Conservation (phyloP, 2,797 vertebrate genomes). For the Podarcis lilfordi region DNA sequence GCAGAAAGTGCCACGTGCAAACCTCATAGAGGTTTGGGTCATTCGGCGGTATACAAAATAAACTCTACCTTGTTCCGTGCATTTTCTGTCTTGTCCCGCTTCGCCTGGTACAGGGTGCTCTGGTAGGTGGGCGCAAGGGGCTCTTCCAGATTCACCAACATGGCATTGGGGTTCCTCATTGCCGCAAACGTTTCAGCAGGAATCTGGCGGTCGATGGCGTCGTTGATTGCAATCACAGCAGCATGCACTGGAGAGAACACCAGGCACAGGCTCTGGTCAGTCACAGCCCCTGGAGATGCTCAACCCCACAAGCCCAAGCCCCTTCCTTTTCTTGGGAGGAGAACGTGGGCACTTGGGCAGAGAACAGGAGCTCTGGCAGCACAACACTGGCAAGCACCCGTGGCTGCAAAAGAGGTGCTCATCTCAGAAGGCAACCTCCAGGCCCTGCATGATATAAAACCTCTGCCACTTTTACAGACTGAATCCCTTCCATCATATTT, state of each 20-base stretch:
- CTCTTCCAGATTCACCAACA: slow-evolving; percentile 89
- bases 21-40: too few species aligned
- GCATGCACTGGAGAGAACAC: slow-evolving; percentile 88
- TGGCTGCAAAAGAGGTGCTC: too few species aligned
- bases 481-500: background rate
- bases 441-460: background rate
- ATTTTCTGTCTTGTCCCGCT: slow-evolving; percentile 89
- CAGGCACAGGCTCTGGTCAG: slow-evolving; percentile 24
- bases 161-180: slow-evolving; percentile 95
- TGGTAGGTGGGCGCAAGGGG: slow-evolving; percentile 84
- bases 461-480: background rate
- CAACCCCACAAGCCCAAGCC: background rate
- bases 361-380: background rate
- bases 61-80: slow-evolving; percentile 90
- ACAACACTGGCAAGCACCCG: background rate
- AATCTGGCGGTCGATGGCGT: slow-evolving; percentile 90
- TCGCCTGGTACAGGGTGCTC: slow-evolving; percentile 88
- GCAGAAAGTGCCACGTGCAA: background rate
- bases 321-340: background rate
- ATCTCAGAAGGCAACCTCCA: background rate
- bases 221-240: slow-evolving; percentile 97
- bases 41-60: background rate
- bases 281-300: background rate
- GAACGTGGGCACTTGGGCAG: background rate
- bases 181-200: slow-evolving; percentile 87